Evolutionary conservation across 2,113 vertebrate genomes (phyloP).

Genomic region (Ornithorhynchus anatinus): DNA sequence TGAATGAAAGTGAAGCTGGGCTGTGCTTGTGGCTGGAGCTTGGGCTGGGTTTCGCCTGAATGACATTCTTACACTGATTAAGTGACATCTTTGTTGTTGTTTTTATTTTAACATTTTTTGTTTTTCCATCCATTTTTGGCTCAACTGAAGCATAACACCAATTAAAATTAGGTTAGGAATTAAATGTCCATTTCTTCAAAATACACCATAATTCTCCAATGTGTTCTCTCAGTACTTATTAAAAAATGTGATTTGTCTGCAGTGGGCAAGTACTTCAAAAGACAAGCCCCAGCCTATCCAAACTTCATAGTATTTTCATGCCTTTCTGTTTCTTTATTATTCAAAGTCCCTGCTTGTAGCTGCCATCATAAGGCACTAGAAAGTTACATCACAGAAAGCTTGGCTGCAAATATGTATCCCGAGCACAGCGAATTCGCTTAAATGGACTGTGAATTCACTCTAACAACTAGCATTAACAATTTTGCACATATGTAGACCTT

Average conservation of each 20-base stretch:
- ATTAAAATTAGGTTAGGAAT: conserved; percentile 51
- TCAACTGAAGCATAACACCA: conserved; percentile 17
- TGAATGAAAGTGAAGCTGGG: no score
- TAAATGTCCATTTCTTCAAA: conserved; percentile 45
- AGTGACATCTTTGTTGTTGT: not conserved
- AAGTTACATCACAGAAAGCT: not conserved
- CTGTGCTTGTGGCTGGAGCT: not conserved
- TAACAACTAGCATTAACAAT: no score
- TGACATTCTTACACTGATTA: conserved; percentile 9
- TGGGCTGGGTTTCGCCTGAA: not conserved
- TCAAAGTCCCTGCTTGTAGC: not conserved
- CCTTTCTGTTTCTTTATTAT: not conserved
- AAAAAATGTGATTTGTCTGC: conserved; percentile 14
- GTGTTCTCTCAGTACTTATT: conserved; percentile 1
- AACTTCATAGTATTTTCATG: not conserved
- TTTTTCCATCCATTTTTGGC: conserved; percentile 8
- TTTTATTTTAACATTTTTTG: conserved; percentile 33
- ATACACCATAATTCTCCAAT: conserved; percentile 22
- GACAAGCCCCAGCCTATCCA: not conserved
- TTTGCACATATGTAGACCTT: no score
- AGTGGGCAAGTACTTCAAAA: conserved; percentile 17
- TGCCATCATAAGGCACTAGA: not conserved
- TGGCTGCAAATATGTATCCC: no score
- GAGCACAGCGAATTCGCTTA: no score
- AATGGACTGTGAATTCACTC: no score